Evolutionary conservation across 2,113 vertebrate genomes (phyloP).

Genomic region (Otus sunia): DNA sequence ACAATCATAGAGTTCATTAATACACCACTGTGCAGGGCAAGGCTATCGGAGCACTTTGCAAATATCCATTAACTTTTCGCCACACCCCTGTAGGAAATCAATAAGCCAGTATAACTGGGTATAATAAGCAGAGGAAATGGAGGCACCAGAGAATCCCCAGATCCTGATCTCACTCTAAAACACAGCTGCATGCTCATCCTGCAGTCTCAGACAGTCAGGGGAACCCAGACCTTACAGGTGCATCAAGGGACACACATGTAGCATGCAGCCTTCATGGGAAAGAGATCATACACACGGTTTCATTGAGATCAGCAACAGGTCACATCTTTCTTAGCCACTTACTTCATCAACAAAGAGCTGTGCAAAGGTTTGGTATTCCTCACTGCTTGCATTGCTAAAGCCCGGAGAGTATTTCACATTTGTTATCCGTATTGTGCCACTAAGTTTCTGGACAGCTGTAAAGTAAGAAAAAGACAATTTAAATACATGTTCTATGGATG

Average conservation of each 20-base stretch:
- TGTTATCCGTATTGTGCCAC: slow-evolving; percentile 67
- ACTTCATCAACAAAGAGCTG: slow-evolving; percentile 74
- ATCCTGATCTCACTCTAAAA: not conserved
- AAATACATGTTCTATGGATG: accelerated
- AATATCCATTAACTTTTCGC: not conserved
- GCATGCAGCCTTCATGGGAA: not conserved
- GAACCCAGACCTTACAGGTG: not conserved
- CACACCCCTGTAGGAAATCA: not conserved
- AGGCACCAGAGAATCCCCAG: not conserved
- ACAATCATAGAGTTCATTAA: not conserved
- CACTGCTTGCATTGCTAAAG: slow-evolving; percentile 73
- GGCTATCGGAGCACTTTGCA: not conserved
- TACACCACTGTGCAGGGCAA: not conserved
- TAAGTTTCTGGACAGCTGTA: slow-evolving; percentile 76
- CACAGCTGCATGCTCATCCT: not conserved
- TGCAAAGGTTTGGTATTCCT: slow-evolving; percentile 73
- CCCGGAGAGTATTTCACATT: slow-evolving; percentile 68
- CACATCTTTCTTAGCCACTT: not conserved
- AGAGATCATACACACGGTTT: not conserved
- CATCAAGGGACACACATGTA: accelerated
- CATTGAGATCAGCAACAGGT: not conserved
- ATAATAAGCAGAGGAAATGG: not conserved
- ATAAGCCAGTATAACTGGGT: not conserved
- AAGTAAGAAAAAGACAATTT: not conserved
- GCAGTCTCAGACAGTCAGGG: not conserved